These are phyloP conservation scores for Drosophila lutescens DNA, from an alignment of 2,888 invertebrate species.

Conservation along the genomic window DNA sequence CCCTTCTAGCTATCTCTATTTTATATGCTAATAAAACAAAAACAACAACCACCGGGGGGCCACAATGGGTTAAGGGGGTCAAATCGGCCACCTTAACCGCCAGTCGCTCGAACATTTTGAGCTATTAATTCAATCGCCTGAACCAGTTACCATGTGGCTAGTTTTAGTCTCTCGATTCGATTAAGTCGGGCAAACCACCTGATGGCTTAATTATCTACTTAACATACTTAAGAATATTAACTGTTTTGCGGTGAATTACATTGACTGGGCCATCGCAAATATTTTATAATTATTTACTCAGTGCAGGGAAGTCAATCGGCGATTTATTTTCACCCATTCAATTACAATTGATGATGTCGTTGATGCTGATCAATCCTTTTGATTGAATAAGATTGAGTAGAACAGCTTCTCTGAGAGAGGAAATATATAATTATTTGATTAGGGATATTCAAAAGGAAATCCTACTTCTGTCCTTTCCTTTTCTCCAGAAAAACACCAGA, in stretches of 20 bases:
- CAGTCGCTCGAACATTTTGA: constrained; percentile 6
- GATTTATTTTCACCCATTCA: background rate
- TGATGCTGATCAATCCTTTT: too few species aligned
- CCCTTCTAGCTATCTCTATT: background rate
- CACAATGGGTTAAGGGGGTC: constrained; percentile 24
- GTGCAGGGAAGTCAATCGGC: background rate
- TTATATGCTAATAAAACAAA: background rate
- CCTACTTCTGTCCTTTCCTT: too few species aligned
- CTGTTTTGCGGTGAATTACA: constrained; percentile 6
- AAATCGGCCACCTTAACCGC: constrained; percentile 7
- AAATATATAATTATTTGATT: too few species aligned
- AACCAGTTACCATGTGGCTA: constrained; percentile 15
- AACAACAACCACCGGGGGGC: background rate
- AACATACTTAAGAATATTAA: constrained; percentile 13
- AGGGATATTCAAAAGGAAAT: too few species aligned
- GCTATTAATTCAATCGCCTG: constrained; percentile 16
- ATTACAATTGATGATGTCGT: background rate
- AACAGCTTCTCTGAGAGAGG: too few species aligned
- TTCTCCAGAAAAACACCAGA: too few species aligned
- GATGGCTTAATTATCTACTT: constrained; percentile 35
- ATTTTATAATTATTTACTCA: background rate
- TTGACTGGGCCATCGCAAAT: constrained; percentile 1
- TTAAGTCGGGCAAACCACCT: constrained; percentile 10
- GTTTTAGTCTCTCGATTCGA: constrained; percentile 10
- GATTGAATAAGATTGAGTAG: background rate